Evolutionary conservation across 2,888 invertebrate genomes (phyloP).

Genomic region (Zeuzera pyrina): DNA sequence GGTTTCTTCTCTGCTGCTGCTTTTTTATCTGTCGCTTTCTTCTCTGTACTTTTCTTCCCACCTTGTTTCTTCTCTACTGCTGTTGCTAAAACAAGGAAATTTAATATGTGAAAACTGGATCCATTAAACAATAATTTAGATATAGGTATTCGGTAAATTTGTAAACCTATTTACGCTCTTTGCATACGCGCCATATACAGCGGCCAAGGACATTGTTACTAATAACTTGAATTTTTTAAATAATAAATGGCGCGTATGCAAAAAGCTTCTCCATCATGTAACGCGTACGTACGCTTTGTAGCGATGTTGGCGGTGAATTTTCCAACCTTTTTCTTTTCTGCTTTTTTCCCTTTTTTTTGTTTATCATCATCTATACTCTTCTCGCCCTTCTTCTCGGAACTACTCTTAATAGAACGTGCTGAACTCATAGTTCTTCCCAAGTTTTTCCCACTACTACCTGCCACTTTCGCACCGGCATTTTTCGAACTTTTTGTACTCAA

Average conservation of each 20-base stretch:
- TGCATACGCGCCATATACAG: too few relatives aligned
- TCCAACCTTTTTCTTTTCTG: constrained; percentile 32
- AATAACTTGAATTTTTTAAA: not conserved
- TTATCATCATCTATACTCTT: constrained; percentile 4
- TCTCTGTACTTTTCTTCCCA: too few relatives aligned
- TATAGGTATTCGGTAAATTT: not conserved
- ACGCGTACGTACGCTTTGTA: constrained; percentile 25
- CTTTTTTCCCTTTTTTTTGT: constrained; percentile 24
- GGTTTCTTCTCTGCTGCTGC: too few relatives aligned
- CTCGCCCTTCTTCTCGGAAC: constrained; percentile 24
- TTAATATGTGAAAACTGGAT: not conserved
- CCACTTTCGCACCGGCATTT: constrained; percentile 20
- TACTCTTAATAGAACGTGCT: constrained; percentile 23
- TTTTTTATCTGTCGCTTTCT: too few relatives aligned
- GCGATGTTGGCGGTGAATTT: constrained; percentile 39
- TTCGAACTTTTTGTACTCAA: constrained; percentile 33
- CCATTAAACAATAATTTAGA: not conserved
- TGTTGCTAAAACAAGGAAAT: too few relatives aligned
- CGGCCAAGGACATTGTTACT: too few relatives aligned
- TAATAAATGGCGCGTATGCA: too few relatives aligned
- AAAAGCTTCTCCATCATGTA: too few relatives aligned
- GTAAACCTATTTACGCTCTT: too few relatives aligned
- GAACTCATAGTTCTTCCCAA: constrained; percentile 12
- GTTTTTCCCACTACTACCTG: too few relatives aligned
- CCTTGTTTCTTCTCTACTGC: too few relatives aligned